phyloP scores from a whole-genome alignment of 2,888 invertebrate genomes.

The Aelia acuminata region DNA sequence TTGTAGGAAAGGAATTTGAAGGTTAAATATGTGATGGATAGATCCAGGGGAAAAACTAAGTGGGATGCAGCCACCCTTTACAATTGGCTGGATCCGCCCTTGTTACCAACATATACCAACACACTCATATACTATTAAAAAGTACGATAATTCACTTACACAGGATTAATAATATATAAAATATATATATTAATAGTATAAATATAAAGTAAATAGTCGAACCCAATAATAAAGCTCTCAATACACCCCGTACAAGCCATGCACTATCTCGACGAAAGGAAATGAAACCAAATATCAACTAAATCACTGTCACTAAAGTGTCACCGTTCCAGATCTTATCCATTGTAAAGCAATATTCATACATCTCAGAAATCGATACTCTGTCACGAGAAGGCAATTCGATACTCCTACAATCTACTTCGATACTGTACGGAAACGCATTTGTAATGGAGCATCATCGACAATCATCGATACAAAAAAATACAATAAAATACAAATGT shows the following conservation, averaged over 20 bases:
- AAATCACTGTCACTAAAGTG: slow-evolving; percentile 34
- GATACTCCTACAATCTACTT: slow-evolving; percentile 21
- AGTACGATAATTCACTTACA: too few species aligned
- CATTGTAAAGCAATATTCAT: slow-evolving; percentile 35
- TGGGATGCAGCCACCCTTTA: too few species aligned
- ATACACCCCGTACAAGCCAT: not conserved
- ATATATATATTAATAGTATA: too few species aligned
- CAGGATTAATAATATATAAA: too few species aligned
- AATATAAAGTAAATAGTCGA: not conserved
- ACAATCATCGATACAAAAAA: too few species aligned
- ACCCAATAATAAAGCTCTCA: not conserved
- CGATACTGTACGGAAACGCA: not conserved
- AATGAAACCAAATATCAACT: slow-evolving; percentile 31
- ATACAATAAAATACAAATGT: too few species aligned
- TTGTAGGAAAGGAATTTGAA: too few species aligned
- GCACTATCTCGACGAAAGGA: not conserved
- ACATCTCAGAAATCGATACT: slow-evolving; percentile 22
- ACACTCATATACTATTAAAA: too few species aligned
- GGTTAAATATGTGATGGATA: too few species aligned
- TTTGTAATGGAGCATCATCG: not conserved
- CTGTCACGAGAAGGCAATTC: slow-evolving; percentile 1
- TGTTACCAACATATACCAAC: too few species aligned
- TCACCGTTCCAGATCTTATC: slow-evolving; percentile 25
- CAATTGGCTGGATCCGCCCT: too few species aligned
- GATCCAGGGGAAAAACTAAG: too few species aligned